A percentile compares a stretch with the other conserved stretches of the same genome.
Evolutionary conservation across 2,113 vertebrate genomes (phyloP).

Genomic region (Phalacrocorax aristotelis): DNA sequence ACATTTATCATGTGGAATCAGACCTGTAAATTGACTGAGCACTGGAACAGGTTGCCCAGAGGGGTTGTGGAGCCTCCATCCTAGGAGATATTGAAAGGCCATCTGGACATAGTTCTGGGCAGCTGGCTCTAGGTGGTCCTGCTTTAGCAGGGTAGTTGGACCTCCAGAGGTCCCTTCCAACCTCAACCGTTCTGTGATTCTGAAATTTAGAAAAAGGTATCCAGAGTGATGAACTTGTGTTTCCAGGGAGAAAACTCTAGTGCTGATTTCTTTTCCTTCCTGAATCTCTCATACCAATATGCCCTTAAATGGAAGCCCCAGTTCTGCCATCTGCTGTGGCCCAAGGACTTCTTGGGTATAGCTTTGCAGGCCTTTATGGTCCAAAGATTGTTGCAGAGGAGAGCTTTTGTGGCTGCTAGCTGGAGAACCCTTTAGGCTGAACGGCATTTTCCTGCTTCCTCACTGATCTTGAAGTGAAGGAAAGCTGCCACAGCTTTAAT

Average conservation of each 20-base stretch:
- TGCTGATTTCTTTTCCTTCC: neutral
- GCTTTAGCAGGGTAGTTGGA: neutral
- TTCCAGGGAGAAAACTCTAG: neutral
- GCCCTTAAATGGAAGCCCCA: neutral
- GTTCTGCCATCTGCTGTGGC: neutral
- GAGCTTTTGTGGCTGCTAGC: slow-evolving; percentile 5
- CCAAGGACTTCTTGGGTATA: neutral
- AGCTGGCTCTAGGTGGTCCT: neutral
- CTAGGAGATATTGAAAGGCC: neutral
- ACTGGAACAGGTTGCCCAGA: neutral
- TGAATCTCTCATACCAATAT: neutral
- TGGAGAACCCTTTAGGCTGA: slow-evolving; percentile 16
- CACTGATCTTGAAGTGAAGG: slow-evolving; percentile 27
- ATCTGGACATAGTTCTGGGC: neutral
- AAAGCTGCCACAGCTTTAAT: slow-evolving; percentile 35
- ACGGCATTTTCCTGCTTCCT: slow-evolving; percentile 17
- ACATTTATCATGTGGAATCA: neutral
- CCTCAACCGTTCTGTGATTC: neutral
- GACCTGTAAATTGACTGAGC: neutral
- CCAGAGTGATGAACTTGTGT: neutral
- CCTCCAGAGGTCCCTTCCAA: neutral
- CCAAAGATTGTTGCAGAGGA: neutral
- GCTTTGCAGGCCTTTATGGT: neutral
- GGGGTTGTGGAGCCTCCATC: neutral
- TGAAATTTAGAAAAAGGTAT: neutral